phyloP scores from a whole-genome alignment of 2,888 invertebrate species.

The Matsumyia berberina region DNA sequence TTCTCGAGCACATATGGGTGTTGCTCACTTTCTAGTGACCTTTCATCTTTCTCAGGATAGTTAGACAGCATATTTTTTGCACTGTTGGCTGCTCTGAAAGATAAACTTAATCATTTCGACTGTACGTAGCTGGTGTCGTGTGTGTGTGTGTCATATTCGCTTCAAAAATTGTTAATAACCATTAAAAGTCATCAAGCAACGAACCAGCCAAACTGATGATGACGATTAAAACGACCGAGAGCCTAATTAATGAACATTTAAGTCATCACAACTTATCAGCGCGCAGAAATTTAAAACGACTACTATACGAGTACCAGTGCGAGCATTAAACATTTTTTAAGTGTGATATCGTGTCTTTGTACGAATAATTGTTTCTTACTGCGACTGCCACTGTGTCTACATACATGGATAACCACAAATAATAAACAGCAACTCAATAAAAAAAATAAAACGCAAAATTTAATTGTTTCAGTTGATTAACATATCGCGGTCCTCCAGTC shows the following conservation, averaged over 20 bases:
- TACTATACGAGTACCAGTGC: neutral
- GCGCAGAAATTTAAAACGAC: conserved; percentile 40
- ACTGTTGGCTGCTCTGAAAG: neutral
- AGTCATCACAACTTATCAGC: conserved; percentile 63
- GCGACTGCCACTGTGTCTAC: conserved; percentile 55
- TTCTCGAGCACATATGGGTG: neutral
- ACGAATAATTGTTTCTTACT: conserved; percentile 50
- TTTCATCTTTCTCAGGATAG: conserved; percentile 11
- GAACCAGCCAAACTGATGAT: conserved; percentile 27
- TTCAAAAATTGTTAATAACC: conserved; percentile 26
- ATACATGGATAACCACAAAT: conserved; percentile 33
- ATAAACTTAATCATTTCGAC: conserved; percentile 27
- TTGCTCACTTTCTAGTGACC: conserved; percentile 17
- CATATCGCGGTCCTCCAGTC: conserved; percentile 62
- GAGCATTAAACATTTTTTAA: conserved; percentile 29
- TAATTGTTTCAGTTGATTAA: conserved; percentile 76
- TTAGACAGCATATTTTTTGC: neutral
- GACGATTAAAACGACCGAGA: conserved; percentile 1
- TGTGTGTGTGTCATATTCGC: conserved; percentile 26
- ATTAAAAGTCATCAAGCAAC: conserved; percentile 53
- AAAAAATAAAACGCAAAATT: conserved; percentile 56
- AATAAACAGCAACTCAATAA: conserved; percentile 51
- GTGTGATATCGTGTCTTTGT: conserved; percentile 61
- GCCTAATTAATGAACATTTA: conserved; percentile 57
- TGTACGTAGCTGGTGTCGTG: neutral